Percentiles rank a stretch among this genome's conserved stretches.
These are phyloP conservation scores for Cryptocheilus praepositus DNA, from an alignment of 2,888 invertebrate genomes.

Conservation along the genomic window DNA sequence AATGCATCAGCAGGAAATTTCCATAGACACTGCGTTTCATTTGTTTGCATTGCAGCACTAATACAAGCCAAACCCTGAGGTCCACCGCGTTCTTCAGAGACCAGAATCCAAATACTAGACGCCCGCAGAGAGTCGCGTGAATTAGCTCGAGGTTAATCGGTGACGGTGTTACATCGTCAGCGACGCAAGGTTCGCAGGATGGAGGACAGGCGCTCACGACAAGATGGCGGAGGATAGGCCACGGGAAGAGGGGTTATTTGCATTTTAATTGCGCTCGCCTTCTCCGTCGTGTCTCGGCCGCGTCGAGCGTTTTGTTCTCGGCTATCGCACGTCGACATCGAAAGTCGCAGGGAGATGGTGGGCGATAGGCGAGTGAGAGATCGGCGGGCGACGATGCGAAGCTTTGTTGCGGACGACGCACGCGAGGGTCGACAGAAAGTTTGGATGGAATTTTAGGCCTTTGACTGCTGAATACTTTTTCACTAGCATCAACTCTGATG, in stretches of 20 bases:
- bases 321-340: conserved; percentile 8
- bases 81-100: too few relatives aligned
- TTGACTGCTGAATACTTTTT: too few relatives aligned
- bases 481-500: too few relatives aligned
- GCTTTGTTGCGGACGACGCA: neutral
- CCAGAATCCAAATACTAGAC: too few relatives aligned
- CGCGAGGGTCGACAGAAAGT: too few relatives aligned
- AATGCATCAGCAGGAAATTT: too few relatives aligned
- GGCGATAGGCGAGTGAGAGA: too few relatives aligned
- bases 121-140: conserved; percentile 51
- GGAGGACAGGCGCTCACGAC: conserved; percentile 32
- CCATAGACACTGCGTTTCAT: too few relatives aligned
- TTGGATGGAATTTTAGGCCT: too few relatives aligned
- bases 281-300: conserved; percentile 16
- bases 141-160: conserved; percentile 69
- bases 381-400: neutral
- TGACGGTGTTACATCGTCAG: conserved; percentile 53
- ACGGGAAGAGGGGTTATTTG: conserved; percentile 67
- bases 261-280: conserved; percentile 69
- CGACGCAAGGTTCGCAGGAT: conserved; percentile 43
- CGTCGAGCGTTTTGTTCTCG: conserved; percentile 10
- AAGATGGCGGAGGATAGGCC: conserved; percentile 43
- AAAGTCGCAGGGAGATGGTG: neutral
- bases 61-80: conserved; percentile 18
- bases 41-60: too few relatives aligned